Conservation (phyloP, 2,797 vertebrate species). For the Acropternis orthonyx region DNA sequence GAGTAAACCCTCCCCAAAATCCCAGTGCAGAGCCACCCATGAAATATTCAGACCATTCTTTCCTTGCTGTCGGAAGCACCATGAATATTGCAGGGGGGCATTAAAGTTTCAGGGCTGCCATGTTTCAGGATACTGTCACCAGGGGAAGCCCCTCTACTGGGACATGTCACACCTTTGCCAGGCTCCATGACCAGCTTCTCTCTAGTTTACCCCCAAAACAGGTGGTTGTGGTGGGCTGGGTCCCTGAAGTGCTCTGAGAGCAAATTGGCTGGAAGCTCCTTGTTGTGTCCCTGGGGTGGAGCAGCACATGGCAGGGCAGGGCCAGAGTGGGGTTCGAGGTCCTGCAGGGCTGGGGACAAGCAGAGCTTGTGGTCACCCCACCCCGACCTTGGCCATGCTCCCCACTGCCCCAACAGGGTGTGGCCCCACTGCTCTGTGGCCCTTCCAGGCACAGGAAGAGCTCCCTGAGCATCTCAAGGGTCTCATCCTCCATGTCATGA, state of each 20-base stretch:
- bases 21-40: not conserved
- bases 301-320: not conserved
- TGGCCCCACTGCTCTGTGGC: not conserved
- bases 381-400: not conserved
- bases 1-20: not conserved
- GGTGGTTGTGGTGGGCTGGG: not conserved
- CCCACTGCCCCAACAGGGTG: fast-evolving
- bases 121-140: not conserved
- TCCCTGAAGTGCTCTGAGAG: not conserved
- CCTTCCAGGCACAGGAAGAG: fast-evolving
- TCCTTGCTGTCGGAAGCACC: not conserved
- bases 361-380: fast-evolving
- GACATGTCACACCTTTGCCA: fast-evolving
- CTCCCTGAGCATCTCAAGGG: not conserved
- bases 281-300: fast-evolving
- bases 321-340: not conserved
- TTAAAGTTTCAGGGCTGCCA: constrained; percentile 27
- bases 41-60: constrained; percentile 15
- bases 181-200: not conserved
- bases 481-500: not conserved
- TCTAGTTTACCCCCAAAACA: not conserved
- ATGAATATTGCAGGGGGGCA: constrained; percentile 53
- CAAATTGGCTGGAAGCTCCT: fast-evolving
- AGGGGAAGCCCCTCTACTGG: fast-evolving
- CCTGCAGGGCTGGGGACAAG: not conserved